These are phyloP conservation scores for Zalophus californianus DNA, from an alignment of 2,797 vertebrate genomes.

Conservation along the genomic window DNA sequence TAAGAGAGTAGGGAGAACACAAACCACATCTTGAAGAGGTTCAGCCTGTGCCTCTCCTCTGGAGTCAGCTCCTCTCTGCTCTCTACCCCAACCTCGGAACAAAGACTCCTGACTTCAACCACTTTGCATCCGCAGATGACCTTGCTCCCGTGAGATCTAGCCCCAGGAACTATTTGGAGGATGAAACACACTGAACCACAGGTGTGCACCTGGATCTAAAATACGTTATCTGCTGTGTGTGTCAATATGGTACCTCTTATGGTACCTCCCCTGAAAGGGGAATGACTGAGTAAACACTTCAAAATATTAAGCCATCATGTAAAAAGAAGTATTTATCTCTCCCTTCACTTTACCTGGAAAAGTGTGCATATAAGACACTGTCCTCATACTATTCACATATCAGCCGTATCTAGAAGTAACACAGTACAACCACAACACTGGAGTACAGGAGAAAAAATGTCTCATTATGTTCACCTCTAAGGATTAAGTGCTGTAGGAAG, in stretches of 20 bases:
- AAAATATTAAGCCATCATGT: too few relatives aligned
- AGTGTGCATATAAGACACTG: too few relatives aligned
- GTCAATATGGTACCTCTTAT: neutral
- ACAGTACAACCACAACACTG: too few relatives aligned
- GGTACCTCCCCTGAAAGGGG: too few relatives aligned
- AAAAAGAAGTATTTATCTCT: too few relatives aligned
- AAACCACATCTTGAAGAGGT: neutral
- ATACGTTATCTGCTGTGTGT: neutral
- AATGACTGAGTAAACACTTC: too few relatives aligned
- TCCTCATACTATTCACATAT: too few relatives aligned
- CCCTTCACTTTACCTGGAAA: too few relatives aligned
- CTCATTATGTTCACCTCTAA: too few relatives aligned
- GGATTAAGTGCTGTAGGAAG: too few relatives aligned
- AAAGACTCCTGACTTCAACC: neutral
- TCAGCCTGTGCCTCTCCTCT: neutral
- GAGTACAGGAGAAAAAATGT: too few relatives aligned
- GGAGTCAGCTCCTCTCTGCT: neutral
- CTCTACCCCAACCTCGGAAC: neutral
- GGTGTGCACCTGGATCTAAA: neutral
- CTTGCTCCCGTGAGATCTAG: neutral
- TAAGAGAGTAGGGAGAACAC: neutral
- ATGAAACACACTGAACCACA: neutral
- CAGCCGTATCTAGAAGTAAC: too few relatives aligned
- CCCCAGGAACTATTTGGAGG: neutral
- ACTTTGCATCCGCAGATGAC: neutral